phyloP scores from a whole-genome alignment of 1,140 invertebrate species.

The Tigriopus japonicus region DNA sequence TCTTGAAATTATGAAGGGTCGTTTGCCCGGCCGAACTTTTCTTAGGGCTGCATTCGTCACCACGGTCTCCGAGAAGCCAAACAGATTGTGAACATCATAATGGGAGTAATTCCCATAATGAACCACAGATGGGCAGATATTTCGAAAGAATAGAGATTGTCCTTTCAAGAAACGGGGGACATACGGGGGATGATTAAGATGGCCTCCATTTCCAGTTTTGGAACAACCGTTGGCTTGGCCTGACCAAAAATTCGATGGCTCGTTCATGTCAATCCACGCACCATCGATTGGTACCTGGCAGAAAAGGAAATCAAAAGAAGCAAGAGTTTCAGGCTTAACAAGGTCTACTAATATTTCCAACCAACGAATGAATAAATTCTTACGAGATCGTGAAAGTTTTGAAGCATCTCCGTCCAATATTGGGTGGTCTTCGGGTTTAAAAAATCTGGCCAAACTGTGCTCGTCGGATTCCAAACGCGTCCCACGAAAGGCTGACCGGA shows the following conservation, averaged over 20 bases:
- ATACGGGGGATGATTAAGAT: conserved; percentile 8
- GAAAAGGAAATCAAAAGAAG: neutral
- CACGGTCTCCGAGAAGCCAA: conserved; percentile 42
- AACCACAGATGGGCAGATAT: neutral
- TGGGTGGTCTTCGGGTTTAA: neutral
- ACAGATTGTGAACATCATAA: conserved; percentile 27
- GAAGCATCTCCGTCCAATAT: conserved; percentile 18
- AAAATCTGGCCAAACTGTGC: conserved; percentile 9
- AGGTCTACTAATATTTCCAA: neutral
- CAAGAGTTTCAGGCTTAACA: neutral
- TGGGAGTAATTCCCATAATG: conserved; percentile 19
- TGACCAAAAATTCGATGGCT: conserved; percentile 23
- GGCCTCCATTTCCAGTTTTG: neutral
- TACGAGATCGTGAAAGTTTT: conserved; percentile 13
- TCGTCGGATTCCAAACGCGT: conserved; percentile 23
- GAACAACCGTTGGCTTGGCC: neutral
- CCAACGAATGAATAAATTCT: no score
- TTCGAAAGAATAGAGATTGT: neutral
- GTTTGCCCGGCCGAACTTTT: conserved; percentile 18
- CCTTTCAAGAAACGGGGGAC: neutral
- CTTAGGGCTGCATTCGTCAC: conserved; percentile 45
- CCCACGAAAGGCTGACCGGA: neutral
- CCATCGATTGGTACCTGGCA: conserved; percentile 18
- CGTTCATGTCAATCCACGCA: conserved; percentile 24
- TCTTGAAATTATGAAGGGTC: conserved; percentile 19